phyloP scores from a whole-genome alignment of 2,797 vertebrate genomes.

The Sternarchorhynchus goeldii region DNA sequence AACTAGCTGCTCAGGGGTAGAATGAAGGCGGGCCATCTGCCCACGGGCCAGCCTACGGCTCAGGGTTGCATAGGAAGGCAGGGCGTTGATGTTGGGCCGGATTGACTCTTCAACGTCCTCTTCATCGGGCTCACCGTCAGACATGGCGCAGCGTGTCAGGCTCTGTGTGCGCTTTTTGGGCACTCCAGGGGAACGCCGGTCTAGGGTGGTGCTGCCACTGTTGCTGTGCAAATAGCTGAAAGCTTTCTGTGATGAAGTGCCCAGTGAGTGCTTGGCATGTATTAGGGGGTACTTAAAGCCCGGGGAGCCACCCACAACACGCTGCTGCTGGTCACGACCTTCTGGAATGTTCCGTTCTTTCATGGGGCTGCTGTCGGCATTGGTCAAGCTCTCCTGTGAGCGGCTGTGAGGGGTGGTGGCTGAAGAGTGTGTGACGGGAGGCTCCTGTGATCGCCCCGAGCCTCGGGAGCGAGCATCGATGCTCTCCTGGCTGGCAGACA shows the following conservation, averaged over 20 bases:
- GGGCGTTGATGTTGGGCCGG: slow-evolving; percentile 56
- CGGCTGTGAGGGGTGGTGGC: slow-evolving; percentile 68
- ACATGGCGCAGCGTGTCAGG: slow-evolving; percentile 83
- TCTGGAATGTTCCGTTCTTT: slow-evolving; percentile 88
- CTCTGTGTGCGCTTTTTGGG: slow-evolving; percentile 84
- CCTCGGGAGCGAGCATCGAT: slow-evolving; percentile 85
- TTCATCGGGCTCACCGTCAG: slow-evolving; percentile 86
- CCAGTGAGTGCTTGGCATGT: slow-evolving; percentile 72
- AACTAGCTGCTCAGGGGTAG: slow-evolving; percentile 73
- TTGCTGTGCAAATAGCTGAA: slow-evolving; percentile 79
- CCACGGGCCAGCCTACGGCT: slow-evolving; percentile 85
- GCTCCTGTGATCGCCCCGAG: slow-evolving; percentile 89
- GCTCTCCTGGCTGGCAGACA: slow-evolving; percentile 84
- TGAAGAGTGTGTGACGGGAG: slow-evolving; percentile 63
- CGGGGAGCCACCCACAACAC: slow-evolving; percentile 73
- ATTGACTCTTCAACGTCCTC: slow-evolving; percentile 63
- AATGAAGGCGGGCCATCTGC: slow-evolving; percentile 69
- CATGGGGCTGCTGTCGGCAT: slow-evolving; percentile 66
- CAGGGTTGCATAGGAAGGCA: slow-evolving; percentile 90
- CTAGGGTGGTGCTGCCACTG: slow-evolving; percentile 63
- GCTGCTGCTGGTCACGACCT: slow-evolving; percentile 81
- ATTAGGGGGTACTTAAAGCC: slow-evolving; percentile 83
- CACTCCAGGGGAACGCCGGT: slow-evolving; percentile 27
- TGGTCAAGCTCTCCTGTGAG: slow-evolving; percentile 80
- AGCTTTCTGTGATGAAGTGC: slow-evolving; percentile 71